Percentiles rank a stretch among this genome's conserved stretches.
Conservation (phyloP, 2,113 vertebrate species). For the Petrocephalus microphthalmus region DNA sequence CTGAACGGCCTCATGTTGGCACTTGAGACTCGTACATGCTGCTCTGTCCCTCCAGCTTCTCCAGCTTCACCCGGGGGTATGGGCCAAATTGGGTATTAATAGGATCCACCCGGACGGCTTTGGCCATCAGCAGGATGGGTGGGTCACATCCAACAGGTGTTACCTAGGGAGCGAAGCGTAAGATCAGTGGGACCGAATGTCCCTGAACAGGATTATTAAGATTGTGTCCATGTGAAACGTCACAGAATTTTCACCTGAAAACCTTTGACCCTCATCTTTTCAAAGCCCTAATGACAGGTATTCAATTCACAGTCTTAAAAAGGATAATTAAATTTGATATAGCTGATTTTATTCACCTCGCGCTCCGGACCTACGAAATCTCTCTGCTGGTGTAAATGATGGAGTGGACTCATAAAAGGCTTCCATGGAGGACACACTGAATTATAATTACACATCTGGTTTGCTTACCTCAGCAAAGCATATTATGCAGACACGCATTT, state of each 20-base stretch:
- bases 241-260: background rate
- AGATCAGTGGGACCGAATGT: background rate
- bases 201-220: background rate
- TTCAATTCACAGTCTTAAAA: background rate
- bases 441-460: background rate
- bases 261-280: background rate
- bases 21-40: background rate
- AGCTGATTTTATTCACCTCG: background rate
- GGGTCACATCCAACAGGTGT: background rate
- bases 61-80: background rate
- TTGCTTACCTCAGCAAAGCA: background rate
- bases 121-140: background rate
- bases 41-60: background rate
- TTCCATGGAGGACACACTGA: background rate
- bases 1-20: background rate
- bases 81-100: background rate
- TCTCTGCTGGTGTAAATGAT: background rate
- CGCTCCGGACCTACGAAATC: background rate
- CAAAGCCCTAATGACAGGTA: background rate
- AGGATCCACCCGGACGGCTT: background rate
- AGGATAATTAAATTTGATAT: background rate
- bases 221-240: background rate
- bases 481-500: background rate
- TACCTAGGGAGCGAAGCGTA: background rate
- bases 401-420: background rate